Conservation (phyloP, 2,888 invertebrate genomes). For the Heliothis peltigera region DNA sequence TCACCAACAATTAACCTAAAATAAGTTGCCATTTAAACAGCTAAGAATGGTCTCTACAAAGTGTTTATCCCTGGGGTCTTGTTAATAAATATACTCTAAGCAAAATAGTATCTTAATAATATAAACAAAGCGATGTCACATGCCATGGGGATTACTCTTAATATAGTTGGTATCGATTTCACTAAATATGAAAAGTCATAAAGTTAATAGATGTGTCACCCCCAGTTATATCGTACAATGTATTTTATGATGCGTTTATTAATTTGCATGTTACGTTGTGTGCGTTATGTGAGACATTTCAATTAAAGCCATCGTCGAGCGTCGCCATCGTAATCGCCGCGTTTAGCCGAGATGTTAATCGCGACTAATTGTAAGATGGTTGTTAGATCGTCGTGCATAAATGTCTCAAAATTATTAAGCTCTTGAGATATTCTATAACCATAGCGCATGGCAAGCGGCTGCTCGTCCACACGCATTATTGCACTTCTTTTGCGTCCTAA, state of each 20-base stretch:
- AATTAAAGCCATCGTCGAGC: slow-evolving; percentile 72
- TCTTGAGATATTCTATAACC: slow-evolving; percentile 32
- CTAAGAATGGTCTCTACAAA: neutral
- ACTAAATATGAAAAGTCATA: slow-evolving; percentile 50
- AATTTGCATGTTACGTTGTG: slow-evolving; percentile 75
- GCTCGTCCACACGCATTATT: slow-evolving; percentile 27
- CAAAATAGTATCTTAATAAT: slow-evolving; percentile 13
- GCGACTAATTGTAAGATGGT: slow-evolving; percentile 71
- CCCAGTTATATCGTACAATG: slow-evolving; percentile 56
- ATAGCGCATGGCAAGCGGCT: slow-evolving; percentile 27
- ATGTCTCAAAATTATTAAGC: slow-evolving; percentile 64
- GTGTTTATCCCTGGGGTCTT: slow-evolving; percentile 22
- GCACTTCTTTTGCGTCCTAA: slow-evolving; percentile 24
- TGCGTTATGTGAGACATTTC: slow-evolving; percentile 66
- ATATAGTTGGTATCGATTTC: slow-evolving; percentile 50
- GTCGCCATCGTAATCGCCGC: slow-evolving; percentile 68
- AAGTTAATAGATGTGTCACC: slow-evolving; percentile 65
- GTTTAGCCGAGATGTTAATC: slow-evolving; percentile 71
- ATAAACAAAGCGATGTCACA: slow-evolving; percentile 19
- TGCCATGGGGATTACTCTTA: slow-evolving; percentile 38
- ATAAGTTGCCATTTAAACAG: slow-evolving; percentile 5
- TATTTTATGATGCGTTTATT: slow-evolving; percentile 69
- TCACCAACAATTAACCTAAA: slow-evolving; percentile 1
- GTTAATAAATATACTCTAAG: slow-evolving; percentile 34
- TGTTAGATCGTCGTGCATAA: slow-evolving; percentile 57